These are phyloP conservation scores for Mycteria americana DNA, from an alignment of 2,797 vertebrate species.

Conservation along the genomic window DNA sequence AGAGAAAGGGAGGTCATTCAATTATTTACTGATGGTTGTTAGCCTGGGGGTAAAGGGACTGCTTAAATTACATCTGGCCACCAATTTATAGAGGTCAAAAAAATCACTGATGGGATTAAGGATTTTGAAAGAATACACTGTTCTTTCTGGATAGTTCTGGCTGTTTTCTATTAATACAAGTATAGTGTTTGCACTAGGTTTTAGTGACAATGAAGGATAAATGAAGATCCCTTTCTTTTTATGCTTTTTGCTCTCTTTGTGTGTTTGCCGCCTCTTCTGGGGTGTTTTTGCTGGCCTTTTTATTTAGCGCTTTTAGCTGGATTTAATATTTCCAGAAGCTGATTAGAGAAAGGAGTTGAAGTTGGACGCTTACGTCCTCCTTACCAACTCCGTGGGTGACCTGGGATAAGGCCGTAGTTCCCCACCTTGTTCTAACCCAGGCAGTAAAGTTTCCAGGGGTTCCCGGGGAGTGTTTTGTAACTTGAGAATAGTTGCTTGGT, in stretches of 20 bases:
- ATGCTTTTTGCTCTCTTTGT: not conserved
- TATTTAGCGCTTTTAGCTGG: not conserved
- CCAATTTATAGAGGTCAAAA: conserved; percentile 43
- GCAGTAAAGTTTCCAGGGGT: not conserved
- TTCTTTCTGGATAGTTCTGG: conserved; percentile 24
- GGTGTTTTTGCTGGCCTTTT: not conserved
- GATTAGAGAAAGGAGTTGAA: not conserved
- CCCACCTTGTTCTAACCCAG: not conserved
- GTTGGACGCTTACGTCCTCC: not conserved
- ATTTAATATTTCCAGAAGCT: not conserved
- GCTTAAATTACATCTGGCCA: conserved; percentile 43
- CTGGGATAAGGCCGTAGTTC: not conserved
- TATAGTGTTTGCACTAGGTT: not conserved
- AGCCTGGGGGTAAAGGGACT: conserved; percentile 29
- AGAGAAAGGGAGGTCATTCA: conserved; percentile 29
- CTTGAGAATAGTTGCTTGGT: not conserved
- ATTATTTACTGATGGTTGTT: conserved; percentile 41
- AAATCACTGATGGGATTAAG: conserved; percentile 51
- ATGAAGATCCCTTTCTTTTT: not conserved
- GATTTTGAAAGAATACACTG: conserved; percentile 24
- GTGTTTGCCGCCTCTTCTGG: not conserved
- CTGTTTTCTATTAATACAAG: not conserved
- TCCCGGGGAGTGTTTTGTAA: not conserved
- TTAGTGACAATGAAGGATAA: not conserved
- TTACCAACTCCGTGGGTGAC: not conserved